Percentiles rank a stretch among this genome's conserved stretches.
phyloP scores from a whole-genome alignment of 2,888 invertebrate species.

The Hypomecis atomaria region DNA sequence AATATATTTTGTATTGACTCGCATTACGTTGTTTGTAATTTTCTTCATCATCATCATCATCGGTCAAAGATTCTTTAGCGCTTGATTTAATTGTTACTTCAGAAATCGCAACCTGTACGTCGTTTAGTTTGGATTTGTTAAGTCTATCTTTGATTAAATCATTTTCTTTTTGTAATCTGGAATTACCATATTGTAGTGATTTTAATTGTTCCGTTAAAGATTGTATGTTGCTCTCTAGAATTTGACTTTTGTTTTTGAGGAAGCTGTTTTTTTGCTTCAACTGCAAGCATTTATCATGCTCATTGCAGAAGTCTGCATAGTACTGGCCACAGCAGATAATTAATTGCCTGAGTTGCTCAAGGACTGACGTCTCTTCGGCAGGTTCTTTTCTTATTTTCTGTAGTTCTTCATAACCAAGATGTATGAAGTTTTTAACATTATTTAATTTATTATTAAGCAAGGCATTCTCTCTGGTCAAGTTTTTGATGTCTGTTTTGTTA shows the following conservation, averaged over 20 bases:
- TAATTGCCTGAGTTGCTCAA: conserved; percentile 59
- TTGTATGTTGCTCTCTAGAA: conserved; percentile 57
- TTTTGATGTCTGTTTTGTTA: conserved; percentile 45
- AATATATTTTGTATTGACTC: conserved; percentile 8
- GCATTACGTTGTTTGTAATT: conserved; percentile 8
- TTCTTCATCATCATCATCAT: background rate
- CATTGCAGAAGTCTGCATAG: conserved; percentile 58
- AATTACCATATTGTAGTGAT: conserved; percentile 47
- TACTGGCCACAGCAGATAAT: conserved; percentile 61
- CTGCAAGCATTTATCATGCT: conserved; percentile 50
- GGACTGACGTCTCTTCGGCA: conserved; percentile 45
- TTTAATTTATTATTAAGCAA: conserved; percentile 51
- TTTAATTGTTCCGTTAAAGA: conserved; percentile 51
- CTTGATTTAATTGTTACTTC: conserved; percentile 27
- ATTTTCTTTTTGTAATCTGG: conserved; percentile 47
- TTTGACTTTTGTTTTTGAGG: conserved; percentile 57
- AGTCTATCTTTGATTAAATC: conserved; percentile 27
- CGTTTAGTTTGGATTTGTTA: conserved; percentile 5
- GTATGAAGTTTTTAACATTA: conserved; percentile 53
- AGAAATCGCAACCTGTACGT: conserved; percentile 14
- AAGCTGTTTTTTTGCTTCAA: conserved; percentile 62
- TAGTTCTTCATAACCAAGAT: conserved; percentile 59
- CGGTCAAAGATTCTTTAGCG: conserved; percentile 1
- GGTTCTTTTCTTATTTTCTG: conserved; percentile 52
- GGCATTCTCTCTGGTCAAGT: conserved; percentile 51